Base-by-base conservation (phyloP, 1,140 invertebrate species). In the Dinoponera quadriceps region DNA sequence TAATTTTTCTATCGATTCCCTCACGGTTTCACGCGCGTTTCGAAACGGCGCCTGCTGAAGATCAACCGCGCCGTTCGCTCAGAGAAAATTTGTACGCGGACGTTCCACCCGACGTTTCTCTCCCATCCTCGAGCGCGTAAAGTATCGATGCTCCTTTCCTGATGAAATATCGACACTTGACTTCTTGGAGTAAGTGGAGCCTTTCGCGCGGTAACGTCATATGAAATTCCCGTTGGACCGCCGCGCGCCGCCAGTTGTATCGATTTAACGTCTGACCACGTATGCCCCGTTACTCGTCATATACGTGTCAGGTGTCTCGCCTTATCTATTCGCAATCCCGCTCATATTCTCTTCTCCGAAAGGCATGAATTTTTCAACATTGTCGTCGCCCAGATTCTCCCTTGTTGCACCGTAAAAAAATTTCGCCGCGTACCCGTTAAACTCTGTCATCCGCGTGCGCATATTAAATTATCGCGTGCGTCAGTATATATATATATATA, bases 91-190 rank as follows among this genome's bases (percentile, higher is more conserved):
- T 44, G 51, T 48, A 55, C 63, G 18, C 11, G 29, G 16, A 33
- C 38, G 3, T 11, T 44, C 9, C 3, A 29, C 44, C 14, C 33
- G 38, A 57, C 54, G 22, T 48, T 38, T 33, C 9, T 48, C 44
- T 38, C 9, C 33, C n/a, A 71, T 44, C 33, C 54, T 80, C 16
- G 75, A 71, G 54, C 44, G 69, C 54, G 33, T 80, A 80, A 80
- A 80, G 65, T 80, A 80, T 80, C 75, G 51, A 71, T 71, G 65
- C 65, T 16, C 33, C 51, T 55, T 27, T 22, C 22, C 75, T 71
- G 75, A 80, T 80, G 65, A 80, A 80, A 80, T 71, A 80, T 80
- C 75, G 75, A 71, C 65, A 71, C 75, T 80, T 71, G 75, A 80
- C 65, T 80, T 69, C 49, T 80, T 48, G 33, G 65, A 57, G 75